A percentile compares a stretch with the other conserved stretches of the same genome.
Conservation (phyloP, 2,888 invertebrate species). For the Diplazon laetatorius region DNA sequence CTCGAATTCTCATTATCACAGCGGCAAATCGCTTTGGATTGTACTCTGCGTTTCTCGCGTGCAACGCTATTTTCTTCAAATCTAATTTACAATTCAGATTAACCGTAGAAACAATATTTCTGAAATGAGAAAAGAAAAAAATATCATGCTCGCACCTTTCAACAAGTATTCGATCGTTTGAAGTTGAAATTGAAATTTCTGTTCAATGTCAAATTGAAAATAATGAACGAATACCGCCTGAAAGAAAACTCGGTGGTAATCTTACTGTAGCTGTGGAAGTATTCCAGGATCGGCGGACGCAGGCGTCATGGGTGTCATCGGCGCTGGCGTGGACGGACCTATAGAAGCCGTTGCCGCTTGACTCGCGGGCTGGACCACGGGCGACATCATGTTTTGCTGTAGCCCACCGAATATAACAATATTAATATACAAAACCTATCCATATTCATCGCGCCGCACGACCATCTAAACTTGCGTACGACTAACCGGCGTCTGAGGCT, state of each 20-base stretch:
- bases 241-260: conserved; percentile 61
- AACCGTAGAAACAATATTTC: conserved; percentile 99
- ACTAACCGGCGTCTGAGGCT: conserved; percentile 93
- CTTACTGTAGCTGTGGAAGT: conserved; percentile 95
- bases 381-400: conserved; percentile 93
- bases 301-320: conserved; percentile 90
- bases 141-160: not conserved
- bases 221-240: too few relatives aligned
- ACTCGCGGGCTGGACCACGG: conserved; percentile 88
- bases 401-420: conserved; percentile 64
- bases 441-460: conserved; percentile 2
- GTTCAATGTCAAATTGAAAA: too few relatives aligned
- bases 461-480: not conserved
- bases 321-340: conserved; percentile 90
- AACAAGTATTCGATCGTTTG: too few relatives aligned
- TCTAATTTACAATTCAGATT: conserved; percentile 97
- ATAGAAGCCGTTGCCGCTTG: conserved; percentile 86
- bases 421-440: conserved; percentile 33
- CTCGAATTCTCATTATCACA: conserved; percentile 96
- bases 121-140: conserved; percentile 78
- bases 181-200: too few relatives aligned
- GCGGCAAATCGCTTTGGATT: conserved; percentile 99
- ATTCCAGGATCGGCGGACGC: conserved; percentile 97
- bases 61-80: conserved; percentile 97
- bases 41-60: conserved; percentile 99